These are phyloP conservation scores for Ancistrus triradiatus DNA, from an alignment of 2,113 vertebrate species.

Conservation along the genomic window DNA sequence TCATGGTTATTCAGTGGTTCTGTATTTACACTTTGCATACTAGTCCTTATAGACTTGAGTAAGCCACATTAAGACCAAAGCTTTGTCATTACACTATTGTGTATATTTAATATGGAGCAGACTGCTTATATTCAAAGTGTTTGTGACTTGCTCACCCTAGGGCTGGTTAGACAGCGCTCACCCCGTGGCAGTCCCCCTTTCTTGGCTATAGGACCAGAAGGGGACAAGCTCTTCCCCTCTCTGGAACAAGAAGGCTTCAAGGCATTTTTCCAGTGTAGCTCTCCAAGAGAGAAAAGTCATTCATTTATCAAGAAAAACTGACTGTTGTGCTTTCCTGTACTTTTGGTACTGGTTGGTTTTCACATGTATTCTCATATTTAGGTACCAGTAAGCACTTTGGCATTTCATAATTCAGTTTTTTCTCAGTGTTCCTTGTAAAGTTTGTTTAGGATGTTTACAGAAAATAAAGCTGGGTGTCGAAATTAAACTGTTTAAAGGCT, in stretches of 20 bases:
- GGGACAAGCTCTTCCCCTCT: conserved; percentile 58
- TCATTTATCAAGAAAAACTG: conserved; percentile 55
- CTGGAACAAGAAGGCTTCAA: conserved; percentile 57
- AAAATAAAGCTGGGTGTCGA: conserved; percentile 9
- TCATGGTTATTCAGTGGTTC: no score
- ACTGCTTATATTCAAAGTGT: not conserved
- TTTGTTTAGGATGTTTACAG: not conserved
- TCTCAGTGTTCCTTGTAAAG: not conserved
- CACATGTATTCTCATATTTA: no score
- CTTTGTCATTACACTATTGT: not conserved
- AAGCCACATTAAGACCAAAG: not conserved
- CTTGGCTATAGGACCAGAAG: conserved; percentile 40
- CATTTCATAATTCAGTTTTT: not conserved
- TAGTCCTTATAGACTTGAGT: no score
- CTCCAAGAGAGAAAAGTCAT: conserved; percentile 49
- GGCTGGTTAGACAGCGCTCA: conserved; percentile 41
- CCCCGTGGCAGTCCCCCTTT: conserved; percentile 57
- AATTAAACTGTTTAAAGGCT: no score
- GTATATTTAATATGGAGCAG: not conserved
- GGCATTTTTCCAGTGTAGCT: conserved; percentile 66
- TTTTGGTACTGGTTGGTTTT: no score
- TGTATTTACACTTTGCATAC: no score
- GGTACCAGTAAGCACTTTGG: no score
- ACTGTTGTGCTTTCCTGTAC: conserved; percentile 19
- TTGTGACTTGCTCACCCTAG: conserved; percentile 44